These are phyloP conservation scores for Helicorthomorpha holstii DNA, from an alignment of 1,140 invertebrate genomes.

Conservation along the genomic window DNA sequence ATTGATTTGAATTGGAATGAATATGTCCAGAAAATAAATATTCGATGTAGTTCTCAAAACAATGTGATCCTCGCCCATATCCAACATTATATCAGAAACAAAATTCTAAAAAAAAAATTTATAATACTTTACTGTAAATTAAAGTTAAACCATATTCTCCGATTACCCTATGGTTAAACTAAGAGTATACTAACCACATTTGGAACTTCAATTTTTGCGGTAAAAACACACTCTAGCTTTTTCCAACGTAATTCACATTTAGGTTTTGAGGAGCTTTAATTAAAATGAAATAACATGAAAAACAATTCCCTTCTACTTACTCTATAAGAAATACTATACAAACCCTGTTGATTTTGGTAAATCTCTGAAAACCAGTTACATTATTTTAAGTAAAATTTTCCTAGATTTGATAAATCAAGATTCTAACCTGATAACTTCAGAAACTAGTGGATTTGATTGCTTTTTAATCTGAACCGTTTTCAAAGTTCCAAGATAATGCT, in stretches of 20 bases:
- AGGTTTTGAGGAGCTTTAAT: constrained; percentile 28
- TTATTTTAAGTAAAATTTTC: background rate
- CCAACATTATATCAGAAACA: constrained; percentile 38
- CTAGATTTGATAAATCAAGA: background rate
- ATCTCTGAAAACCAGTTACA: constrained; percentile 36
- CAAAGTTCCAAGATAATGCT: constrained; percentile 46
- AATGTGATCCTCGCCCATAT: constrained; percentile 52
- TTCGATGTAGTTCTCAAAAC: constrained; percentile 37
- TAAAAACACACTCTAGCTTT: too few species aligned
- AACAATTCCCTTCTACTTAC: too few species aligned
- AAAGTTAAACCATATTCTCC: too few species aligned
- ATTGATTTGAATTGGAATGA: constrained; percentile 40
- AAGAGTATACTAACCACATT: too few species aligned
- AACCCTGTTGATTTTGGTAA: constrained; percentile 3
- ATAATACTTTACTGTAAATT: background rate
- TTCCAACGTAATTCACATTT: constrained; percentile 26
- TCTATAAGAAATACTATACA: background rate
- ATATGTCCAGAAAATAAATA: constrained; percentile 44
- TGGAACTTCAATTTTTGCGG: too few species aligned
- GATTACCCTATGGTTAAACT: too few species aligned
- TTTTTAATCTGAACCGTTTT: constrained; percentile 52
- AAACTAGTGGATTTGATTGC: constrained; percentile 16
- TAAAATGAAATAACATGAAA: constrained; percentile 3
- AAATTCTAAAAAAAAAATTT: constrained; percentile 35
- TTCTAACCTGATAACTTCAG: constrained; percentile 9